Conservation (phyloP, 53 echinoderm and acorn worm genomes). For the Antedon mediterranea region DNA sequence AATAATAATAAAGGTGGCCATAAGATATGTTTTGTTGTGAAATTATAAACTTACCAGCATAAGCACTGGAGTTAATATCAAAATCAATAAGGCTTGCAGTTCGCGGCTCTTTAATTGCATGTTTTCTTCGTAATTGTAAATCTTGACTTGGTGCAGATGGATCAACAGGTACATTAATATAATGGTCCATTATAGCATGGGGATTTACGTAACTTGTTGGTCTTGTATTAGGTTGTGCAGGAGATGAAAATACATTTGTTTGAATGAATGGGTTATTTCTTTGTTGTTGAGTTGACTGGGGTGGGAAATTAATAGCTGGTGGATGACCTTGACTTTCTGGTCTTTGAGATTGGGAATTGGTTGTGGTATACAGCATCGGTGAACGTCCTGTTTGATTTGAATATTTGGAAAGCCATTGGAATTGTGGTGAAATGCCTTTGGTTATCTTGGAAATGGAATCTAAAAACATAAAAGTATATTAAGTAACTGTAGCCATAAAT, state of each 20-base stretch:
- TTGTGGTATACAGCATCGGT: too few relatives aligned
- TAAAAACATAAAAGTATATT: slow-evolving; percentile 12
- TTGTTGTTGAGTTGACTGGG: background rate
- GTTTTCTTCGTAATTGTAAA: background rate
- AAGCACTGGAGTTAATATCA: background rate
- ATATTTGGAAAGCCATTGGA: slow-evolving; percentile 38
- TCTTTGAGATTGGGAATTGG: background rate
- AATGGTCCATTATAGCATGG: background rate
- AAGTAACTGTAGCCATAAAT: too few relatives aligned
- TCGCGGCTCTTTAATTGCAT: background rate
- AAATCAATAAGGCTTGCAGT: background rate
- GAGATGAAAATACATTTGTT: background rate
- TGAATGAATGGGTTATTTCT: background rate
- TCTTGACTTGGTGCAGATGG: background rate
- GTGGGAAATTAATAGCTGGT: background rate
- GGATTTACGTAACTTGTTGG: background rate
- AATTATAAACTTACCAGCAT: background rate
- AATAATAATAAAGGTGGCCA: too few relatives aligned
- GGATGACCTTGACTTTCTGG: background rate
- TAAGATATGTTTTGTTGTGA: too few relatives aligned
- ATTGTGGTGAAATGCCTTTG: slow-evolving; percentile 52
- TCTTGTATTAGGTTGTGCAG: background rate
- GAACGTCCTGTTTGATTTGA: background rate
- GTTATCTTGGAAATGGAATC: slow-evolving; percentile 61
- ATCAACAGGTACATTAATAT: background rate